Evolutionary conservation across 1,140 invertebrate genomes (phyloP).

Genomic region (Drosophila bipectinata): DNA sequence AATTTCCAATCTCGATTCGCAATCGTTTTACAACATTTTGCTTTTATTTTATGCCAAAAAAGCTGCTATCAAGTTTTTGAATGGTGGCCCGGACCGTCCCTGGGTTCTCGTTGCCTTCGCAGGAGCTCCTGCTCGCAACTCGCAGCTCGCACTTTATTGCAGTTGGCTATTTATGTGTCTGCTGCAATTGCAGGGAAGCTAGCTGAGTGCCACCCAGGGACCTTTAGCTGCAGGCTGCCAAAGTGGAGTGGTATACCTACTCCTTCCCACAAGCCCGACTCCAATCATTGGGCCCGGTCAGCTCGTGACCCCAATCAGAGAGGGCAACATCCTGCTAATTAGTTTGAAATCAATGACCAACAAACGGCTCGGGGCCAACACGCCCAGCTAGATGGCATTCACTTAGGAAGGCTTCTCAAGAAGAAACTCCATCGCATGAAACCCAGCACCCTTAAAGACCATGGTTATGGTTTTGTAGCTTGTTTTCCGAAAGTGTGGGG

Average conservation of each 20-base stretch:
- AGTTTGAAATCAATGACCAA: constrained; percentile 76
- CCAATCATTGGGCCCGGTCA: constrained; percentile 17
- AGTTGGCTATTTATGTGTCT: constrained; percentile 83
- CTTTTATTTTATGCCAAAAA: constrained; percentile 80
- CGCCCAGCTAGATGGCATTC: too few species aligned
- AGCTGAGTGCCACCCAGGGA: constrained; percentile 78
- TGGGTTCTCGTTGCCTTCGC: constrained; percentile 7
- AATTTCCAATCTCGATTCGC: constrained; percentile 82
- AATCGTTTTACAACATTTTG: constrained; percentile 82
- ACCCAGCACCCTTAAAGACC: too few species aligned
- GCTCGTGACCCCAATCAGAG: background rate
- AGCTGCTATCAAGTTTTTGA: constrained; percentile 49
- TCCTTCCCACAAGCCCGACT: background rate
- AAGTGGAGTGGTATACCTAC: background rate
- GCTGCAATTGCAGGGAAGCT: constrained; percentile 82
- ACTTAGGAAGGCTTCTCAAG: background rate
- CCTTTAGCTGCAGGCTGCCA: constrained; percentile 11
- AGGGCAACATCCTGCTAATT: constrained; percentile 74
- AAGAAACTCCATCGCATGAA: background rate
- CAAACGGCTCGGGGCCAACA: background rate
- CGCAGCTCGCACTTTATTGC: constrained; percentile 65
- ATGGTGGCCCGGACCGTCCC: constrained; percentile 50
- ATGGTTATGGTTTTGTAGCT: too few species aligned
- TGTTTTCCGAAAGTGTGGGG: background rate
- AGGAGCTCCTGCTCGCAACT: constrained; percentile 23